These are phyloP conservation scores for Tyria jacobaeae DNA, from an alignment of 2,888 invertebrate genomes.

Conservation along the genomic window DNA sequence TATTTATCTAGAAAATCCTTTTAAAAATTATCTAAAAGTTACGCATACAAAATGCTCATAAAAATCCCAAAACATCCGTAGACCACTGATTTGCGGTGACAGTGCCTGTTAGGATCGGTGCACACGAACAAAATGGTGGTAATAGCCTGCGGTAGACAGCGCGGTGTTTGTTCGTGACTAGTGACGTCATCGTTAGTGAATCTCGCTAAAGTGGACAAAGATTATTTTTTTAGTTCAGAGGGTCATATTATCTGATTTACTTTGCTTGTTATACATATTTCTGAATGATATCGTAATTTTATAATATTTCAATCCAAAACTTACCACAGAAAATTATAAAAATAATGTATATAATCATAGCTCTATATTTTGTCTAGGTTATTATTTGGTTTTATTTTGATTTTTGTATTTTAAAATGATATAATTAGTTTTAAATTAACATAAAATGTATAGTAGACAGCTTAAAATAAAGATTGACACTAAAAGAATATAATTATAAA, in stretches of 20 bases:
- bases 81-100: conserved; percentile 52
- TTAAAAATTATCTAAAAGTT: background rate
- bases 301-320: no score
- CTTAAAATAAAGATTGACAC: no score
- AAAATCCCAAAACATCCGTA: conserved; percentile 37
- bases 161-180: conserved; percentile 49
- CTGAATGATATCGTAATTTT: no score
- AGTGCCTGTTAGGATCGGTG: conserved; percentile 47
- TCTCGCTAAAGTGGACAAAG: conserved; percentile 32
- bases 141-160: conserved; percentile 43
- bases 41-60: conserved; percentile 16
- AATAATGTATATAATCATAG: no score
- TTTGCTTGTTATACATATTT: no score
- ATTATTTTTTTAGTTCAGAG: conserved; percentile 9
- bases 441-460: no score
- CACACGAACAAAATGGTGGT: conserved; percentile 45
- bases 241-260: conserved; percentile 1
- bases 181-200: conserved; percentile 47
- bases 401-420: no score
- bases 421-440: no score
- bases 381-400: no score
- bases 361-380: no score
- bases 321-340: no score
- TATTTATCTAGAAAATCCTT: background rate
- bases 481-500: no score